phyloP scores from a whole-genome alignment of 1,140 invertebrate genomes.

The Macrobrachium nipponense region DNA sequence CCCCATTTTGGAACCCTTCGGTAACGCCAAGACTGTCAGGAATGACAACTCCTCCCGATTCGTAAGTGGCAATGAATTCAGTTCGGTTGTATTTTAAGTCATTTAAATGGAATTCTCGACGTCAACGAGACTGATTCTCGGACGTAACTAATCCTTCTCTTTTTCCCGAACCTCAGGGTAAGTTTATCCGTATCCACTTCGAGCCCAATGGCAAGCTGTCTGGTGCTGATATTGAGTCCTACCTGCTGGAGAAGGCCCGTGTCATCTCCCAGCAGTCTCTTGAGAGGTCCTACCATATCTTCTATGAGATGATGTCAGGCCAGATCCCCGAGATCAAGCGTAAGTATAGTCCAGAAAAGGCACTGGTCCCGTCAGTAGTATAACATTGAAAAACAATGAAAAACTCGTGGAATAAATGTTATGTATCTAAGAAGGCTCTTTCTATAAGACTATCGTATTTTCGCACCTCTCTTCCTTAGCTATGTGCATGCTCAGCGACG shows the following conservation, averaged over 20 bases:
- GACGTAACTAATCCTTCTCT: not conserved
- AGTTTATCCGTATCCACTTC: slow-evolving; percentile 99
- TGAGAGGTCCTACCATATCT: slow-evolving; percentile 99
- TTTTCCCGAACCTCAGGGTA: slow-evolving; percentile 78
- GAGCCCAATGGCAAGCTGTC: slow-evolving; percentile 98
- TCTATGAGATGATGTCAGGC: slow-evolving; percentile 96
- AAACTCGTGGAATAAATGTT: too few species aligned
- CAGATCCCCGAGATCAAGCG: slow-evolving; percentile 79
- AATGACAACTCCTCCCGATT: slow-evolving; percentile 99
- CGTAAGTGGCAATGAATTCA: slow-evolving; percentile 79
- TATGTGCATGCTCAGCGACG: slow-evolving; percentile 32
- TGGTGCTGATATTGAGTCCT: slow-evolving; percentile 99
- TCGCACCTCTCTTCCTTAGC: slow-evolving; percentile 7
- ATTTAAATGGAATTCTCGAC: too few species aligned
- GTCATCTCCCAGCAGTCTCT: slow-evolving; percentile 98
- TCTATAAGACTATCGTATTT: not conserved
- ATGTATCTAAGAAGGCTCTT: too few species aligned
- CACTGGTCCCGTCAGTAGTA: not conserved
- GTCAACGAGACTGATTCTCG: too few species aligned
- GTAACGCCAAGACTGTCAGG: slow-evolving; percentile 99
- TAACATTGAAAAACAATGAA: too few species aligned
- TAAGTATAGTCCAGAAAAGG: slow-evolving; percentile 66
- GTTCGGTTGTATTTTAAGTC: not conserved
- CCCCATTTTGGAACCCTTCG: slow-evolving; percentile 98
- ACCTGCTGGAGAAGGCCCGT: slow-evolving; percentile 99